Evolutionary conservation across 2,797 vertebrate genomes (phyloP).

Genomic region (Chaenodraco wilsoni): DNA sequence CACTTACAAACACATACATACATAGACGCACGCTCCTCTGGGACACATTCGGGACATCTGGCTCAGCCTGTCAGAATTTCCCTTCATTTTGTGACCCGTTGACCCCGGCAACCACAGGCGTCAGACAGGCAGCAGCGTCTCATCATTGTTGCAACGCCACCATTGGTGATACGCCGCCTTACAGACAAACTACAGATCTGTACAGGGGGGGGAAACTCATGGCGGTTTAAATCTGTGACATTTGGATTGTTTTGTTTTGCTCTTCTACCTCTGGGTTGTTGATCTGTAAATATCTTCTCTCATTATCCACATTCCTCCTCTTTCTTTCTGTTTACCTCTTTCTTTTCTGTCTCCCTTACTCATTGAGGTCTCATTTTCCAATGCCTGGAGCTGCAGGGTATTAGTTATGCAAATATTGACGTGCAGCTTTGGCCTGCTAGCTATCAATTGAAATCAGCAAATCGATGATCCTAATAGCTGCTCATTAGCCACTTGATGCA

Average conservation of each 20-base stretch:
- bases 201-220: not conserved
- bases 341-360: conserved; percentile 57
- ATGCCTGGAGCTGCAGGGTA: conserved; percentile 85
- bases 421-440: conserved; percentile 90
- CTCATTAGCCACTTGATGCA: conserved; percentile 93
- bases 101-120: conserved; percentile 56
- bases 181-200: conserved; percentile 4
- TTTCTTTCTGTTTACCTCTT: conserved; percentile 13
- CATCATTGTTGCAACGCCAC: conserved; percentile 24
- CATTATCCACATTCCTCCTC: conserved; percentile 24
- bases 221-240: not conserved
- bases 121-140: conserved; percentile 44
- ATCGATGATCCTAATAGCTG: conserved; percentile 95
- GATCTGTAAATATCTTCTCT: conserved; percentile 25
- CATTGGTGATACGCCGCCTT: conserved; percentile 16
- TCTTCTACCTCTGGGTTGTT: not conserved
- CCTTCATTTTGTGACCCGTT: conserved; percentile 64
- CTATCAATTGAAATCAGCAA: conserved; percentile 97
- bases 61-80: conserved; percentile 69
- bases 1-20: conserved; percentile 66
- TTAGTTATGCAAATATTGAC: conserved; percentile 95
- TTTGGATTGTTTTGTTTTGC: conserved; percentile 28
- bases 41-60: conserved; percentile 78
- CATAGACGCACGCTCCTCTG: conserved; percentile 53
- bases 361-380: conserved; percentile 88